A percentile compares a stretch with the other conserved stretches of the same genome.
These are phyloP conservation scores for Acanthochromis polyacanthus DNA, from an alignment of 2,113 vertebrate genomes.

Conservation along the genomic window DNA sequence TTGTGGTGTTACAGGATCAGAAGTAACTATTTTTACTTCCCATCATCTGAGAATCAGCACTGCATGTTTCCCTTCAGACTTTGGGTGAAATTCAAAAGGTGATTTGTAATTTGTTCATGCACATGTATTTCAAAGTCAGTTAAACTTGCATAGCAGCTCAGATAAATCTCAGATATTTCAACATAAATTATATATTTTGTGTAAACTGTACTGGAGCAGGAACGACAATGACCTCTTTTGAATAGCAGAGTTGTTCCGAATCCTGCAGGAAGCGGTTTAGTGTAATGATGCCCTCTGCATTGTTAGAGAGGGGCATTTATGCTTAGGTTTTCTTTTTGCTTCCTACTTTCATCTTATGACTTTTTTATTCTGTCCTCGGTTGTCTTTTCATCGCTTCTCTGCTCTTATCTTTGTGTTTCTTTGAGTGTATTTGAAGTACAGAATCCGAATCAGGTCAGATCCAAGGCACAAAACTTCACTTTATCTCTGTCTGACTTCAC, in stretches of 20 bases:
- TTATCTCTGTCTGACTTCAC: slow-evolving; percentile 1
- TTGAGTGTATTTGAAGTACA: neutral
- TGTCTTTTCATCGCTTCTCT: neutral
- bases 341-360: neutral
- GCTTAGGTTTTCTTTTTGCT: neutral
- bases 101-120: neutral
- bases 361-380: neutral
- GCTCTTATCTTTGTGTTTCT: neutral
- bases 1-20: too few species aligned
- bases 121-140: neutral
- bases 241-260: neutral
- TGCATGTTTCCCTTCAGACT: too few species aligned
- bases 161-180: too few species aligned
- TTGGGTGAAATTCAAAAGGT: neutral
- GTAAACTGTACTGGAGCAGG: neutral
- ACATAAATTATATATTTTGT: neutral
- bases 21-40: too few species aligned
- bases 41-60: too few species aligned
- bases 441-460: slow-evolving; percentile 11
- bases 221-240: neutral
- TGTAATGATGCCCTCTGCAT: neutral
- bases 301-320: neutral
- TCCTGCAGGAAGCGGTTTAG: neutral
- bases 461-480: neutral
- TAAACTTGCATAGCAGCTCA: too few species aligned